These are phyloP conservation scores for Drosophila paulistorum DNA, from an alignment of 1,140 invertebrate genomes.

Conservation along the genomic window DNA sequence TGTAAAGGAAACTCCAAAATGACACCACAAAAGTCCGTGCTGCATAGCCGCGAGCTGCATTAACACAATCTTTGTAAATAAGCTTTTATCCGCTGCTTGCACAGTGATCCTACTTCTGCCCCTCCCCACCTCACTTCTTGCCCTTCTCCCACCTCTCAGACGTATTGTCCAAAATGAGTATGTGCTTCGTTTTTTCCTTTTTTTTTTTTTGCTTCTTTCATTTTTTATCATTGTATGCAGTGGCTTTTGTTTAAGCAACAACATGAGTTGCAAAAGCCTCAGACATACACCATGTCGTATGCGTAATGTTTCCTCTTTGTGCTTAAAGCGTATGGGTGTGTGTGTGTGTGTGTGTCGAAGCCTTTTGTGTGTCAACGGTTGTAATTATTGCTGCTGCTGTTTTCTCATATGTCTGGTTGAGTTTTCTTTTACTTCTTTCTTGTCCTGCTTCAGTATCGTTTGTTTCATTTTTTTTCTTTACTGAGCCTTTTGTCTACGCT, in stretches of 20 bases:
- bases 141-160: slow-evolving; percentile 22
- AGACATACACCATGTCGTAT: slow-evolving; percentile 63
- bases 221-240: slow-evolving; percentile 54
- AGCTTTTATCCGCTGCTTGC: slow-evolving; percentile 63
- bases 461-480: slow-evolving; percentile 11
- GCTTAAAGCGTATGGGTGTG: slow-evolving; percentile 29
- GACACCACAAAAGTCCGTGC: slow-evolving; percentile 67
- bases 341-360: slow-evolving; percentile 43
- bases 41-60: slow-evolving; percentile 75
- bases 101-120: slow-evolving; percentile 27
- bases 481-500: slow-evolving; percentile 50
- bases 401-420: slow-evolving; percentile 14
- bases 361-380: slow-evolving; percentile 70
- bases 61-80: slow-evolving; percentile 77
- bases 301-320: slow-evolving; percentile 66
- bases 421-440: slow-evolving; percentile 18
- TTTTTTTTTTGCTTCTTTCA: slow-evolving; percentile 22
- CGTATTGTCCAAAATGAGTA: slow-evolving; percentile 60
- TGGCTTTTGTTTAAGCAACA: slow-evolving; percentile 58
- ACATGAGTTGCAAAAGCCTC: slow-evolving; percentile 56
- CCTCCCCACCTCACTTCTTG: neutral
- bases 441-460: slow-evolving; percentile 8
- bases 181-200: slow-evolving; percentile 27
- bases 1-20: slow-evolving; percentile 39
- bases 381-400: slow-evolving; percentile 70